phyloP scores from a whole-genome alignment of 1,140 invertebrate species.

The Neodiprion pinetum region DNA sequence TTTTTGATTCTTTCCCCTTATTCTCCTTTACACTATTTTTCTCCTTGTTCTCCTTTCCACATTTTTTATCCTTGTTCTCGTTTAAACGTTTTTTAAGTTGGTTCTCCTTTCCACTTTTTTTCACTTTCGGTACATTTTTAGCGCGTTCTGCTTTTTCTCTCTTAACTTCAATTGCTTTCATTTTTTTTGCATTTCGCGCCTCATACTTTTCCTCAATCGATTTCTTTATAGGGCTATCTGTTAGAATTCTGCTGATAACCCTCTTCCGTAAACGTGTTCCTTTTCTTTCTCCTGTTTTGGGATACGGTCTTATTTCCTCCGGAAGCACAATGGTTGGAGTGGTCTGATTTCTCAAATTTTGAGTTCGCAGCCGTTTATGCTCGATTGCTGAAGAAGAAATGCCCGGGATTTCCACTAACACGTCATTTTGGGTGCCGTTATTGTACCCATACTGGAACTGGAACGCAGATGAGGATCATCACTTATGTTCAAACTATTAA shows the following conservation, averaged over 20 bases:
- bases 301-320: background rate
- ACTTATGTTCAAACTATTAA: background rate
- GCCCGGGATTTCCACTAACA: background rate
- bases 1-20: background rate
- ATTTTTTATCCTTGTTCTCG: background rate
- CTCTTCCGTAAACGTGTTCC: background rate
- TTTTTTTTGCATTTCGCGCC: background rate
- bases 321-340: background rate
- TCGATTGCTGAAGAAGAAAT: background rate
- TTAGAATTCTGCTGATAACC: background rate
- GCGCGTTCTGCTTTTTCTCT: background rate
- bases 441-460: background rate
- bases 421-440: background rate
- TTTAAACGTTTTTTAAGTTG: no score
- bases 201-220: conserved; percentile 8
- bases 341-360: background rate
- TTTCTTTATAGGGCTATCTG: conserved; percentile 5
- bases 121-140: background rate
- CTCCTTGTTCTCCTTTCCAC: background rate
- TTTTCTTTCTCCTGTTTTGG: background rate
- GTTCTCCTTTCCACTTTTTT: background rate
- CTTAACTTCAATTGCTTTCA: background rate
- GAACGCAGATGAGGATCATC: background rate
- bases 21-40: background rate
- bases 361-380: background rate